Evolutionary conservation across 2,113 vertebrate species (phyloP).

Genomic region (Gymnarchus niloticus): DNA sequence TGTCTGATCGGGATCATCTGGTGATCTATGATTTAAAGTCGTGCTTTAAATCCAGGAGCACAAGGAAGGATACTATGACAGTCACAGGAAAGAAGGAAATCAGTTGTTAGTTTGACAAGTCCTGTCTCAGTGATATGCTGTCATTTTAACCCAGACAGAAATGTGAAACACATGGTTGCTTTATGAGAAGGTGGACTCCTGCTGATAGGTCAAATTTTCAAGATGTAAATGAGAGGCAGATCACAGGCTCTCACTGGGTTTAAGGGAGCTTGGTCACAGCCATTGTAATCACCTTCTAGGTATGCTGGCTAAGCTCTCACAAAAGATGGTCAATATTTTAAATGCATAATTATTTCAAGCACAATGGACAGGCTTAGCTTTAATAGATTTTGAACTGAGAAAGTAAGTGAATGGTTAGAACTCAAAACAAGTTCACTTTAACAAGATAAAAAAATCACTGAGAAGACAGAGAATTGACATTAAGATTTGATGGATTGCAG

Average conservation of each 20-base stretch:
- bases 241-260: background rate
- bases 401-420: background rate
- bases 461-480: background rate
- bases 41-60: background rate
- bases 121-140: background rate
- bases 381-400: background rate
- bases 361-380: background rate
- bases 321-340: no score
- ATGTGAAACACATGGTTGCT: background rate
- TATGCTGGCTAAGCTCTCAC: background rate
- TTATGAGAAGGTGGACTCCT: background rate
- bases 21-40: background rate
- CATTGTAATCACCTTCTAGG: background rate
- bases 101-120: background rate
- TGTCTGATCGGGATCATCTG: background rate
- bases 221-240: background rate
- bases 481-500: background rate
- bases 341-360: no score
- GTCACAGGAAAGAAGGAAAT: background rate
- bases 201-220: background rate
- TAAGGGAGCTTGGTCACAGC: background rate
- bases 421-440: background rate
- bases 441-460: background rate
- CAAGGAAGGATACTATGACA: background rate
- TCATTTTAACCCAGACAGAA: constrained; percentile 1